phyloP scores from a whole-genome alignment of 2,888 invertebrate species.

The Drosophila cracens region DNA sequence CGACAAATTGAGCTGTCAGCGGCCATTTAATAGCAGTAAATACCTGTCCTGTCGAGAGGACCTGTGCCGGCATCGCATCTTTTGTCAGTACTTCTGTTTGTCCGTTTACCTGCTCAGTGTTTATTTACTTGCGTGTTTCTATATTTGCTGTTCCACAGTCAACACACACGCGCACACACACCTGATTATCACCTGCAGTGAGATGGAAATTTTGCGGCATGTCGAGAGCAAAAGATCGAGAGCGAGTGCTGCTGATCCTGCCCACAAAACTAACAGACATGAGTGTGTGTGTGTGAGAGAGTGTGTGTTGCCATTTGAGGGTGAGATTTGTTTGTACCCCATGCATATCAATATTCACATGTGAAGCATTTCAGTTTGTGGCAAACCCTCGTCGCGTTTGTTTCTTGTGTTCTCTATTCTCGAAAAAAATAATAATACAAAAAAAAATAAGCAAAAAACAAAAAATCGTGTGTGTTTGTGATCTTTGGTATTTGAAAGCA shows the following conservation, averaged over 20 bases:
- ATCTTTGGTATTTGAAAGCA: slow-evolving; percentile 11
- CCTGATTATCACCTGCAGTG: slow-evolving; percentile 78
- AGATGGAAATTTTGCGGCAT: slow-evolving; percentile 33
- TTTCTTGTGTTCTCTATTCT: slow-evolving; percentile 11
- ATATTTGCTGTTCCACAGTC: slow-evolving; percentile 34
- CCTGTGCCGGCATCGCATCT: slow-evolving; percentile 13
- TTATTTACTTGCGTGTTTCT: slow-evolving; percentile 44
- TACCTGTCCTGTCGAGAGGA: slow-evolving; percentile 28
- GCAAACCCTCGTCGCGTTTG: slow-evolving; percentile 63
- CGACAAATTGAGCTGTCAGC: slow-evolving; percentile 74
- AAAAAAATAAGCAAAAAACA: neutral
- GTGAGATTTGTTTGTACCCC: slow-evolving; percentile 35
- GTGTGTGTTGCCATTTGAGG: slow-evolving; percentile 45
- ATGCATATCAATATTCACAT: slow-evolving; percentile 42
- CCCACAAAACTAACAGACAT: slow-evolving; percentile 44
- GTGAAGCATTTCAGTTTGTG: slow-evolving; percentile 71
- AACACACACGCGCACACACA: slow-evolving; percentile 59
- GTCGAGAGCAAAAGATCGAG: slow-evolving; percentile 30
- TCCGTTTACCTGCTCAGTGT: slow-evolving; percentile 56
- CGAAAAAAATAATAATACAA: neutral
- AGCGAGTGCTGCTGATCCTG: slow-evolving; percentile 51
- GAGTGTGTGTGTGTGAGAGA: slow-evolving; percentile 1
- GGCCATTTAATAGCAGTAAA: slow-evolving; percentile 56
- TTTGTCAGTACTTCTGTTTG: neutral
- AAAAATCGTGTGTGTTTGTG: slow-evolving; percentile 8